A percentile compares a stretch with the other conserved stretches of the same genome.
Conservation (phyloP, 2,113 vertebrate genomes). For the Bambusicola thoracicus region DNA sequence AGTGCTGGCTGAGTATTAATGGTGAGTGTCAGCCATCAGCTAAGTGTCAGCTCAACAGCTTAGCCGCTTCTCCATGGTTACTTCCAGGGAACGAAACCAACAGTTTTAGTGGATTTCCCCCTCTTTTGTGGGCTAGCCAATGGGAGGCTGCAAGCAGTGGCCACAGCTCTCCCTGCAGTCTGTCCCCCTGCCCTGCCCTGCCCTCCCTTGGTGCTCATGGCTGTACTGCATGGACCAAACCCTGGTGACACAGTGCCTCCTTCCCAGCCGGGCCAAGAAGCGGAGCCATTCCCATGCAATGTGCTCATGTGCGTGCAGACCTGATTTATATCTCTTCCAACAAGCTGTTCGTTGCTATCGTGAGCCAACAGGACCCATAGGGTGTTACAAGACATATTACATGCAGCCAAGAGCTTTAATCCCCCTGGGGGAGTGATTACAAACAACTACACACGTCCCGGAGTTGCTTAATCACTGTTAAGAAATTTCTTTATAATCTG, state of each 20-base stretch:
- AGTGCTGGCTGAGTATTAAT: background rate
- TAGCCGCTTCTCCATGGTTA: background rate
- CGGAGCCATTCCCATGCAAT: slow-evolving; percentile 20
- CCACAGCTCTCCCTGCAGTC: background rate
- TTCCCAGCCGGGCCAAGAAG: slow-evolving; percentile 19
- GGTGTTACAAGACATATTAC: slow-evolving; percentile 74
- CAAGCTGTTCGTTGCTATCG: slow-evolving; percentile 53
- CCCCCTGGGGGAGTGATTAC: slow-evolving; percentile 80
- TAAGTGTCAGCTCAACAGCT: background rate
- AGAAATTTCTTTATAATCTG: slow-evolving; percentile 87
- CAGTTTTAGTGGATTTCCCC: background rate
- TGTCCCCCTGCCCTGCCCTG: background rate
- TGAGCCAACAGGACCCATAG: slow-evolving; percentile 71
- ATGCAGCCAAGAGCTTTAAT: slow-evolving; percentile 78
- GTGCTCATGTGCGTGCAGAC: slow-evolving; percentile 46
- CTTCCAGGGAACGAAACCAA: background rate
- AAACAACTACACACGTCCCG: slow-evolving; percentile 77
- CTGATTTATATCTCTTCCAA: slow-evolving; percentile 67
- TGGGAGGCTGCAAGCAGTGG: background rate
- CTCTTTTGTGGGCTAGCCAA: background rate
- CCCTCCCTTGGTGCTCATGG: background rate
- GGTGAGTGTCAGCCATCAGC: background rate
- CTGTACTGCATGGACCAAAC: background rate
- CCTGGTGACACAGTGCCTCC: background rate
- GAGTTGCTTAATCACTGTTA: slow-evolving; percentile 84